These are phyloP conservation scores for Noctuana brunneofusca DNA, from an alignment of 2,888 invertebrate species.

Conservation along the genomic window DNA sequence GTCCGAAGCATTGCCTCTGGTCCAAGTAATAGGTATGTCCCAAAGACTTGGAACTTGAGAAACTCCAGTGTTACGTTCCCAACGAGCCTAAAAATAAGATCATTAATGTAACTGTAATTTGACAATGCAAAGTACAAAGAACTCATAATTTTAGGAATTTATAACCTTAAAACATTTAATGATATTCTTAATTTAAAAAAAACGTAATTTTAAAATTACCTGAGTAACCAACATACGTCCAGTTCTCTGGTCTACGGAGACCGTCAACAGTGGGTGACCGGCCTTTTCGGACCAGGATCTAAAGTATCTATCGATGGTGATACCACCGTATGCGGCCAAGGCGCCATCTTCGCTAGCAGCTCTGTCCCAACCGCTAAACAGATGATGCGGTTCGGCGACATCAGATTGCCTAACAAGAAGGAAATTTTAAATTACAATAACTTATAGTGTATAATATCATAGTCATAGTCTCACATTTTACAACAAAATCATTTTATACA, in stretches of 20 bases:
- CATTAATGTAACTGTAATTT: no score
- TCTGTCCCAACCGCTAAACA: constrained; percentile 76
- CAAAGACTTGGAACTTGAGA: constrained; percentile 54
- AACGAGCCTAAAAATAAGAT: constrained; percentile 58
- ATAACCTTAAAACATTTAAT: no score
- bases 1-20: constrained; percentile 61
- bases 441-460: neutral
- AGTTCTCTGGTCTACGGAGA: constrained; percentile 66
- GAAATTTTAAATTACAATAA: neutral
- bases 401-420: constrained; percentile 53
- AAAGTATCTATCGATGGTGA: constrained; percentile 75
- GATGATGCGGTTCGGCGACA: constrained; percentile 75
- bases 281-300: constrained; percentile 84
- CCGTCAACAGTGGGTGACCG: constrained; percentile 84
- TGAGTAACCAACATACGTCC: constrained; percentile 67
- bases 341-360: constrained; percentile 58
- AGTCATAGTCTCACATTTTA: no score
- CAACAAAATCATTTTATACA: no score
- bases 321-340: constrained; percentile 52
- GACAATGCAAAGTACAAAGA: no score
- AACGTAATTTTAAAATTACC: constrained; percentile 46
- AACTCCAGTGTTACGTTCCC: constrained; percentile 57
- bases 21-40: constrained; percentile 75
- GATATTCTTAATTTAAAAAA: neutral
- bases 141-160: no score